Base-by-base conservation (phyloP, 2,888 invertebrate genomes). In the Agrochola macilenta region DNA sequence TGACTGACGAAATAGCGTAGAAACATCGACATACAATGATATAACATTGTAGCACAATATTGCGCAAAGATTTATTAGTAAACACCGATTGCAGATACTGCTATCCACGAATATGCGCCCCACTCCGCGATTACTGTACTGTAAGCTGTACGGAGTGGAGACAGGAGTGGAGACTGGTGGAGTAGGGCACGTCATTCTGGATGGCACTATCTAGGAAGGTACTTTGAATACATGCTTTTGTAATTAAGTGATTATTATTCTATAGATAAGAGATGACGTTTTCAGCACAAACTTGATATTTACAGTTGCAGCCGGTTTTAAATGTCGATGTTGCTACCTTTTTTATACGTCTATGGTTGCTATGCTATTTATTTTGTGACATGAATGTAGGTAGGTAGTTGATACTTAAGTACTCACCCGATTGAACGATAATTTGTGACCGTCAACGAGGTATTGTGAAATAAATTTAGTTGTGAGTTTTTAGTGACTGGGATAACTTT, bases 391-490 rank as follows among this genome's bases (percentile, higher is more conserved):
- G 43, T 81, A 60, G 57, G 43, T 81, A 65, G 26, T 26, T 74
- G 57, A 30, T 39, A 64, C n/a, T 0, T 54, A 58, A 39, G 54
- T 65, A 78, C 20, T 69, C 52, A 52, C 14, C 14, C 2, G n/a
- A 70, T n/a, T 77, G 20, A 20, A 20, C 11, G 4, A 30, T 57
- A 30, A 46, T 43, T n/a, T 78, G 35, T 79, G 39, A 61, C 49
- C 68, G 75, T 81, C 86, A 81, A 83, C 69, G 76, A 78, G 71
- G 77, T 60, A 5, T 52, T 60, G 52, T 2, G 26, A 35, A 75
- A 35, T 52, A 49, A 35, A 23, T 68, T 64, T 20, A 5, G 12
- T 35, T 65, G 69, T 69, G 77, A 46, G 14, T 83, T 68, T 78
- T 77, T 35, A 5, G 64, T 52, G 79, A 63, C 8, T 43, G 14